Base-by-base conservation (phyloP, 2,797 vertebrate species). In the Enteromius viviparus region DNA sequence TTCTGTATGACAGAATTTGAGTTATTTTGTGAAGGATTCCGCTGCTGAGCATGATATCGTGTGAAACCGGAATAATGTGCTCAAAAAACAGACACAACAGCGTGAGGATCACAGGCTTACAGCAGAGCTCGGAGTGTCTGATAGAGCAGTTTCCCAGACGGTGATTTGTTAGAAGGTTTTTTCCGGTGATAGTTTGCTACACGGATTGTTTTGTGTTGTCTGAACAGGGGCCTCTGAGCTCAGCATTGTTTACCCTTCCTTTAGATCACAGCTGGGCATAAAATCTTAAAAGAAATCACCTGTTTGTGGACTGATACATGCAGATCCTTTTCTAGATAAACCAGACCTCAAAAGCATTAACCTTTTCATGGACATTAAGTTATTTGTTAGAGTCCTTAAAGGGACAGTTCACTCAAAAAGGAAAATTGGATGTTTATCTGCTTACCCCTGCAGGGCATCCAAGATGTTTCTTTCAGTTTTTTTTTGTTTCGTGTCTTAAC, bases 91-190 rank as follows among this genome's bases (percentile, higher is more conserved):
- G 90, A 93, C 91, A 89, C 89, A 93, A 92, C 92, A 90, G 84
- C 1, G 32, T 0, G 83, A 87, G 83, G 91, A 93, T 94, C 92
- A 91, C 89, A 93, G 89, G 88, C 90, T 86, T 72, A 84, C 74
- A 76, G 68, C 12, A 88, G 85, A 82, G 87, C 88, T 55, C 84
- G 21, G 78, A 80, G 87, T 42, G 89, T 91, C 90, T 91, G 89
- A 93, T 87, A 85, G 65, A 76, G 80, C 76, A 86, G 89, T 94
- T 83, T 94, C 93, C 93, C 94, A 94, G 93, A 88, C 90, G 83
- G 88, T 75, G 78, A 85, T 55, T 91, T 90, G 55, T 89, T 90
- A 90, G 87, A 90, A 89, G 76, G 84, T 76, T 87, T 78, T 85
- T 92, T 94, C 93, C 91, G 87, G 90, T 92, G 78, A 89, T 91